Conservation (phyloP, 2,888 invertebrate species). For the Villa cingulata region DNA sequence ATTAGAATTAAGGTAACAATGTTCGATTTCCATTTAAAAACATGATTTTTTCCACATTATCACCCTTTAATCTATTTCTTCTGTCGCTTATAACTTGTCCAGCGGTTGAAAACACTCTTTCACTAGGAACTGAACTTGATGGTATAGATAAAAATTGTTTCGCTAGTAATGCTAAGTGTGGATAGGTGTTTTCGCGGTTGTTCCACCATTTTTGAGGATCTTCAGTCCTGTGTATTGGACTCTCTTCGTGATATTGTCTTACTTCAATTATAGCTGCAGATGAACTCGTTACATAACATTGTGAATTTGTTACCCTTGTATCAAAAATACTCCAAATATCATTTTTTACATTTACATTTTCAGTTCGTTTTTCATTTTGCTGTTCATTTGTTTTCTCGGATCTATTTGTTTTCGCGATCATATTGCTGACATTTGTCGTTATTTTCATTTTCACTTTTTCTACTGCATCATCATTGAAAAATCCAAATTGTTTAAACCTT, state of each 20-base stretch:
- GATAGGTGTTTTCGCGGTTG: background rate
- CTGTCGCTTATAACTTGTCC: slow-evolving; percentile 3
- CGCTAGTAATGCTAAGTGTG: background rate
- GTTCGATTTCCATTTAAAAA: slow-evolving; percentile 1
- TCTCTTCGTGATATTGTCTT: too few species aligned
- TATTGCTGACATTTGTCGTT: too few species aligned
- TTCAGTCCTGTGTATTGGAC: background rate
- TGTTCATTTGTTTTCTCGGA: too few species aligned
- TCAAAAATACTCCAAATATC: background rate
- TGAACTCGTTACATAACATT: background rate
- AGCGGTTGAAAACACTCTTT: slow-evolving; percentile 6
- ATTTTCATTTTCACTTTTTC: too few species aligned
- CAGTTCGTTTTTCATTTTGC: too few species aligned
- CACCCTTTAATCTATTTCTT: slow-evolving; percentile 1
- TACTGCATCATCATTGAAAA: too few species aligned
- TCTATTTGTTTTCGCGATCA: too few species aligned
- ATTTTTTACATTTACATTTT: too few species aligned
- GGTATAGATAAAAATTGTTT: background rate
- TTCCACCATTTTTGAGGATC: slow-evolving; percentile 7
- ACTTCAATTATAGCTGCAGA: too few species aligned
- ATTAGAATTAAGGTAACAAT: too few species aligned
- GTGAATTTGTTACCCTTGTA: too few species aligned
- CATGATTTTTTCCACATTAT: background rate
- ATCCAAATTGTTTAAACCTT: too few species aligned
- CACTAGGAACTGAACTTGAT: slow-evolving; percentile 1